Evolutionary conservation across 2,113 vertebrate species (phyloP).

Genomic region (Variabilichromis moorii): DNA sequence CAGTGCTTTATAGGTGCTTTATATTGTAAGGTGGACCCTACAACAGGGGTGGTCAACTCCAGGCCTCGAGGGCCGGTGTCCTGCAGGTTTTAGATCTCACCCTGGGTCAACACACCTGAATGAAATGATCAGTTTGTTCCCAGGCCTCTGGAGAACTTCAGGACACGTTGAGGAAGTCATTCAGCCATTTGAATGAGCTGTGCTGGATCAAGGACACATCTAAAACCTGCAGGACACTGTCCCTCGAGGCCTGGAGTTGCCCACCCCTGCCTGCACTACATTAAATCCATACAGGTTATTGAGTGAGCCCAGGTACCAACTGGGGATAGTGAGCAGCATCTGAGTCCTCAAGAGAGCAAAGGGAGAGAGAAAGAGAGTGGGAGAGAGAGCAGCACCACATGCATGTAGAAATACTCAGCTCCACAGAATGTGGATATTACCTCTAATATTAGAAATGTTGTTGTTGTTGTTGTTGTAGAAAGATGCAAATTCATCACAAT

Average conservation of each 20-base stretch:
- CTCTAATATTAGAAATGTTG: neutral
- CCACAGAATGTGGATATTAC: neutral
- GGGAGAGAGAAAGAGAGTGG: neutral
- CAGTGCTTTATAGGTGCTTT: neutral
- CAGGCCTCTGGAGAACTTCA: rapidly evolving
- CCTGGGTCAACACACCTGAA: neutral
- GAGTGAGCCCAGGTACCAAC: neutral
- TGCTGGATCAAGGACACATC: neutral
- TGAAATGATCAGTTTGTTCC: rapidly evolving
- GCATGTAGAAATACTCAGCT: neutral
- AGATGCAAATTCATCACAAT: neutral
- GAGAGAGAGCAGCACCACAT: neutral
- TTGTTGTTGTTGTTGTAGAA: neutral
- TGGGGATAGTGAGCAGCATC: neutral
- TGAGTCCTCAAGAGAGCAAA: neutral
- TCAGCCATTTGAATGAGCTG: neutral
- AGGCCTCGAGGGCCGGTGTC: rapidly evolving
- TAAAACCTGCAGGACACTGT: neutral
- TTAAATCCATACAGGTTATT: neutral
- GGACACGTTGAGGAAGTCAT: neutral
- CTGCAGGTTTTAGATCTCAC: rapidly evolving
- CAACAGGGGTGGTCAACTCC: rapidly evolving
- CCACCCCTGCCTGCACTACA: neutral
- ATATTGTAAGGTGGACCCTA: rapidly evolving
- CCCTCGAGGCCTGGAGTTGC: neutral